These are phyloP conservation scores for Podilymbus podiceps DNA, from an alignment of 2,113 vertebrate species.

Conservation along the genomic window DNA sequence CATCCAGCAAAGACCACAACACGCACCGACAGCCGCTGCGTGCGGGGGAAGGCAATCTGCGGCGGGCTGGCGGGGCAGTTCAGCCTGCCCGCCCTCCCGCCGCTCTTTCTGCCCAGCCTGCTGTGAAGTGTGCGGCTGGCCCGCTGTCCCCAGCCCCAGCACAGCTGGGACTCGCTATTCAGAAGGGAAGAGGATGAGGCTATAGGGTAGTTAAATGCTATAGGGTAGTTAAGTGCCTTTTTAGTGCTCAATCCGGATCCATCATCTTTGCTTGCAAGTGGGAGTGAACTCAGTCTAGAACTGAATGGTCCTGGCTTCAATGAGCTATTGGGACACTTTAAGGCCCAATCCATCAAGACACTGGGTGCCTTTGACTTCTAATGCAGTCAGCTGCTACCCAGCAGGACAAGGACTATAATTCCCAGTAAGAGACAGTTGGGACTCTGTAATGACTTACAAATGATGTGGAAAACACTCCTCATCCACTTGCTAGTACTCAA, in stretches of 20 bases:
- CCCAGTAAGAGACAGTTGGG: neutral
- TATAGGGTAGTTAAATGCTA: neutral
- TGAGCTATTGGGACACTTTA: neutral
- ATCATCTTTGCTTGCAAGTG: neutral
- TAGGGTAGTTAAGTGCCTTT: neutral
- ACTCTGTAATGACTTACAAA: neutral
- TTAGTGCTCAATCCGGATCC: neutral
- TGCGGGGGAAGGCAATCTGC: neutral
- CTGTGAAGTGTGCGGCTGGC: neutral
- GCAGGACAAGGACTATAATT: neutral
- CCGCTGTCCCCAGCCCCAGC: neutral
- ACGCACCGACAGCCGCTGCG: neutral
- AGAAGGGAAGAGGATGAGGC: neutral
- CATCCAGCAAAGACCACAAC: neutral
- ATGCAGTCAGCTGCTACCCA: neutral
- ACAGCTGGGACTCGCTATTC: neutral
- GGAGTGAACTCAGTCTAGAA: neutral
- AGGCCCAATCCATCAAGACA: neutral
- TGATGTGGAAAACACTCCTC: neutral
- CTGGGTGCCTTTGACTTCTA: neutral
- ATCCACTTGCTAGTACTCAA: neutral
- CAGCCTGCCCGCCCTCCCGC: neutral
- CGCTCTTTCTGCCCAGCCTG: neutral
- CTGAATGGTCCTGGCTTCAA: neutral
- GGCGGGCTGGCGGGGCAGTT: accelerated